phyloP scores from a whole-genome alignment of 1,140 invertebrate species.

The Drosophila tristis region DNA sequence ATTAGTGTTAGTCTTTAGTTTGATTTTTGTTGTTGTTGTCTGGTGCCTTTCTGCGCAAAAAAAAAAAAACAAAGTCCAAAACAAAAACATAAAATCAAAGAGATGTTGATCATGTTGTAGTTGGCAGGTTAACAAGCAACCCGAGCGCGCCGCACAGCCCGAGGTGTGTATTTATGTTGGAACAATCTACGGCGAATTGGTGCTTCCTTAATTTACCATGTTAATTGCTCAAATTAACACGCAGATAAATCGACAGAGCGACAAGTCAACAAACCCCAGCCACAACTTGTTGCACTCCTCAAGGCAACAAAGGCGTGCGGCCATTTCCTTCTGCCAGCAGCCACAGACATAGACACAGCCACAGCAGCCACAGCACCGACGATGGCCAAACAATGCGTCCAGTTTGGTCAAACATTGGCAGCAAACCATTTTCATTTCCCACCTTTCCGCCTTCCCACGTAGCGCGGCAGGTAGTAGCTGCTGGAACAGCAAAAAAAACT shows the following conservation, averaged over 20 bases:
- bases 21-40: not conserved
- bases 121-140: conserved; percentile 55
- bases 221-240: conserved; percentile 72
- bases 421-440: conserved; percentile 31
- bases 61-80: conserved; percentile 23
- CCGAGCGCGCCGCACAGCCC: conserved; percentile 21
- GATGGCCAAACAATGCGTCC: conserved; percentile 41
- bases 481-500: conserved; percentile 34
- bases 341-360: not conserved
- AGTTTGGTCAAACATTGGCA: conserved; percentile 43
- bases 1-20: conserved; percentile 10
- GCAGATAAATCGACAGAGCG: conserved; percentile 57
- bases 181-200: conserved; percentile 46
- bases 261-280: conserved; percentile 46
- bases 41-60: not conserved
- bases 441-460: conserved; percentile 58
- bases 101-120: conserved; percentile 56
- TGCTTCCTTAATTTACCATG: conserved; percentile 71
- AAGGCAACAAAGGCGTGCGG: conserved; percentile 33
- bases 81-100: conserved; percentile 26
- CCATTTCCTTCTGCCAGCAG: conserved; percentile 39
- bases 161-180: conserved; percentile 50
- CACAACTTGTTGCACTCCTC: conserved; percentile 48
- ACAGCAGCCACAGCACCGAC: not conserved
- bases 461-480: conserved; percentile 44